Percentiles rank a stretch among this genome's conserved stretches.
phyloP scores from a whole-genome alignment of 2,888 invertebrate genomes.

The Galerucella pusilla region DNA sequence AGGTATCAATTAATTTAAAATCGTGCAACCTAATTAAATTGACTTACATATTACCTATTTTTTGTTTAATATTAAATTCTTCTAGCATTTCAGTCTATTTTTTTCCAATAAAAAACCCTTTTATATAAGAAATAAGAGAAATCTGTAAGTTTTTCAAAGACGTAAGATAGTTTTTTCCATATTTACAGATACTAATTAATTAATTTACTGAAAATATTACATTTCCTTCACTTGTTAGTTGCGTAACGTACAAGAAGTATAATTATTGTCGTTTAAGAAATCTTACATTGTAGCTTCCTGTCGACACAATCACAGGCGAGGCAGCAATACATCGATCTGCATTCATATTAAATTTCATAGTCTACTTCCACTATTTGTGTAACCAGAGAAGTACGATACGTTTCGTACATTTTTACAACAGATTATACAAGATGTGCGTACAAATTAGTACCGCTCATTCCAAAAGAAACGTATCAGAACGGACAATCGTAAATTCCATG shows the following conservation, averaged over 20 bases:
- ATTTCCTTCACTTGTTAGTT: not conserved
- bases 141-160: not conserved
- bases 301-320: conserved; percentile 4
- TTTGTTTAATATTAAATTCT: no score
- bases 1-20: no score
- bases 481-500: not conserved
- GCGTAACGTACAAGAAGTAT: not conserved
- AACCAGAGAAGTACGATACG: conserved; percentile 2
- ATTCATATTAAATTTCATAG: conserved; percentile 2
- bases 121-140: not conserved
- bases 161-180: not conserved
- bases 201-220: not conserved
- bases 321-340: not conserved
- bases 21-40: no score
- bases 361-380: conserved; percentile 5
- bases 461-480: not conserved
- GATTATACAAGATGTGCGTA: not conserved
- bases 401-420: conserved; percentile 3
- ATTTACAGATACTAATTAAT: not conserved
- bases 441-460: not conserved
- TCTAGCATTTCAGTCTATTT: no score
- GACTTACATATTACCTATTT: no score
- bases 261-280: conserved; percentile 6
- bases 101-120: no score
- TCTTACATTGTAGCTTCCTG: conserved; percentile 7